Evolutionary conservation across 2,797 vertebrate species (phyloP).

Genomic region (Ambastaia sidthimunki): DNA sequence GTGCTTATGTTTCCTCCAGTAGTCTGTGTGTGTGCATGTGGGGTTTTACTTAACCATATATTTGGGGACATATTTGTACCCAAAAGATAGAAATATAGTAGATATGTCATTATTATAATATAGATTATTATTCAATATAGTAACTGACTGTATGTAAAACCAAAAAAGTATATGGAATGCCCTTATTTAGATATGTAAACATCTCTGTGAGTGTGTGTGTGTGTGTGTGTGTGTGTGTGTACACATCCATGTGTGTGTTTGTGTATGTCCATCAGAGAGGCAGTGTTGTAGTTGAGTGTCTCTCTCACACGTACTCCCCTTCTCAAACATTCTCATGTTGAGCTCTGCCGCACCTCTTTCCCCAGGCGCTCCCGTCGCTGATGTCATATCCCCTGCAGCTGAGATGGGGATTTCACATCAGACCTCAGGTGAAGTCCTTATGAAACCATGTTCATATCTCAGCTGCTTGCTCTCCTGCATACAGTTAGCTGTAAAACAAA

Average conservation of each 20-base stretch:
- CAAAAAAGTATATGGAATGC: too few relatives aligned
- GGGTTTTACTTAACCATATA: too few relatives aligned
- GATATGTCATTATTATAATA: too few relatives aligned
- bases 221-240: not conserved
- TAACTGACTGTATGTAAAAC: too few relatives aligned
- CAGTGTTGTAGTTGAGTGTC: conserved; percentile 30
- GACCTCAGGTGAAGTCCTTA: conserved; percentile 55
- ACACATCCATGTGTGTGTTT: not conserved
- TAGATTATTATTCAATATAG: too few relatives aligned
- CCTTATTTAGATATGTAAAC: too few relatives aligned
- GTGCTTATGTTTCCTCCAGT: conserved; percentile 5
- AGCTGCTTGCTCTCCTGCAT: conserved; percentile 28
- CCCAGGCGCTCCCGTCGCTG: conserved; percentile 43
- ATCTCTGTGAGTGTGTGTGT: too few relatives aligned
- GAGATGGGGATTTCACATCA: conserved; percentile 55
- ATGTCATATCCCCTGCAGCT: conserved; percentile 61
- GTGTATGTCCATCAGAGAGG: not conserved
- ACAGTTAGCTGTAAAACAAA: conserved; percentile 19
- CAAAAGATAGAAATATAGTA: too few relatives aligned
- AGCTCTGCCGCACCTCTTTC: conserved; percentile 44
- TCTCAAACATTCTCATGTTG: conserved; percentile 39
- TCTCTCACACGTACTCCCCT: conserved; percentile 18
- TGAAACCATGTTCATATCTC: conserved; percentile 36
- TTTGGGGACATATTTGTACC: too few relatives aligned
- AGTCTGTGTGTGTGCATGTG: too few relatives aligned